A percentile compares a stretch with the other conserved stretches of the same genome.
These are phyloP conservation scores for Acanthurus tractus DNA, from an alignment of 2,797 vertebrate genomes.

Conservation along the genomic window DNA sequence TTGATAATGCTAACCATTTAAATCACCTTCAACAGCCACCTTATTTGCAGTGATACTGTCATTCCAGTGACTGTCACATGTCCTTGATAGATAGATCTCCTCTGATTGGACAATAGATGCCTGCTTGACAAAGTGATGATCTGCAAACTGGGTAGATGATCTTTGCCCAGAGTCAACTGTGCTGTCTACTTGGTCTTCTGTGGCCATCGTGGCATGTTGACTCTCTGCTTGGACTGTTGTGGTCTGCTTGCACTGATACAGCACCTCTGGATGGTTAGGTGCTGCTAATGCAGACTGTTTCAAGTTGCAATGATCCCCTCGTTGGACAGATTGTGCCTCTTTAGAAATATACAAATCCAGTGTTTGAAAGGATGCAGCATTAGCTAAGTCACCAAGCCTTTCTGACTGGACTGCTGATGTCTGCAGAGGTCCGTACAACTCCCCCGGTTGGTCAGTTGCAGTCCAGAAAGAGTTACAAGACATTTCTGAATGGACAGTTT, in stretches of 20 bases:
- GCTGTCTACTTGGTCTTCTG: constrained; percentile 51
- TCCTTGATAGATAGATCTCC: constrained; percentile 75
- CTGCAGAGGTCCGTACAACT: constrained; percentile 23
- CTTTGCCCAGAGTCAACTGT: constrained; percentile 40
- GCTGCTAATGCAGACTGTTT: constrained; percentile 11
- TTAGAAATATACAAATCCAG: constrained; percentile 33
- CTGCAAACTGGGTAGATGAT: constrained; percentile 49
- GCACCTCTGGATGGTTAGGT: constrained; percentile 26
- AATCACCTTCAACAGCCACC: constrained; percentile 91
- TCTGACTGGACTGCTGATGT: constrained; percentile 33
- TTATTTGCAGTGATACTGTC: constrained; percentile 85
- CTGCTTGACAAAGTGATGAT: constrained; percentile 52
- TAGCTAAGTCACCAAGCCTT: constrained; percentile 16
- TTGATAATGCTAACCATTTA: constrained; percentile 85
- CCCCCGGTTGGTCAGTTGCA: constrained; percentile 46
- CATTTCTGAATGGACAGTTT: constrained; percentile 29
- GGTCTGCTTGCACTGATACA: constrained; percentile 31
- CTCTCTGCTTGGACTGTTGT: constrained; percentile 46
- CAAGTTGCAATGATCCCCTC: constrained; percentile 19
- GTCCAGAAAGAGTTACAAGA: constrained; percentile 30
- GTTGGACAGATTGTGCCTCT: constrained; percentile 42
- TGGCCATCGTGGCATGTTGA: constrained; percentile 35
- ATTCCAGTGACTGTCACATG: constrained; percentile 76
- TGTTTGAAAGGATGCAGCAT: constrained; percentile 25
- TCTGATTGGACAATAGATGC: constrained; percentile 66